phyloP scores from a whole-genome alignment of 2,888 invertebrate genomes.

The Synergus japonicus region DNA sequence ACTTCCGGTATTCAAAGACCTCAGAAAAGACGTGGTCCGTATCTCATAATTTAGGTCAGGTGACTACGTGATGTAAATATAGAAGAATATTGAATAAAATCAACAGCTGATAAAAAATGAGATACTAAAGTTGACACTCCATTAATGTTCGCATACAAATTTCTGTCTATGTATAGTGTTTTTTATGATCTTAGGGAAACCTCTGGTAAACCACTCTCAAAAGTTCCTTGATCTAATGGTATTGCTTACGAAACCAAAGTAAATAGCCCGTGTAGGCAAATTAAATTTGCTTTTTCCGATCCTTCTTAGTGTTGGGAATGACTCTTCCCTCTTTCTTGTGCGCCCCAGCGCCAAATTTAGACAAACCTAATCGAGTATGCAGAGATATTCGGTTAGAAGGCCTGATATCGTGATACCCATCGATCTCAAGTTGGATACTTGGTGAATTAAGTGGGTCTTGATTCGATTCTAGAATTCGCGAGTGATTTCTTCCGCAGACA shows the following conservation, averaged over 20 bases:
- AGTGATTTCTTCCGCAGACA: neutral
- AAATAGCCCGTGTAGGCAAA: constrained; percentile 42
- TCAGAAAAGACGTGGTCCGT: no score
- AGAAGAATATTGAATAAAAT: no score
- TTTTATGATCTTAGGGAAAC: no score
- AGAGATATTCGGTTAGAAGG: constrained; percentile 59
- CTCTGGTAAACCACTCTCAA: neutral
- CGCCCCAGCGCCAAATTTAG: constrained; percentile 39
- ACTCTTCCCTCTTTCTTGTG: constrained; percentile 39
- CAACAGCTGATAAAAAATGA: no score
- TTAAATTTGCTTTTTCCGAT: constrained; percentile 45
- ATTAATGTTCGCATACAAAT: no score
- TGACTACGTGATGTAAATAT: no score
- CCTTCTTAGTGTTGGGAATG: constrained; percentile 24
- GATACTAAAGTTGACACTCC: no score
- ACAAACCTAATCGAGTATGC: constrained; percentile 60
- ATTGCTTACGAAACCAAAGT: constrained; percentile 40
- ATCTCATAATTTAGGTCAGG: no score
- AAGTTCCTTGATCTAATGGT: neutral
- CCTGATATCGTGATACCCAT: constrained; percentile 44
- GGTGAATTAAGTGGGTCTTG: neutral
- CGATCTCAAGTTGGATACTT: constrained; percentile 27
- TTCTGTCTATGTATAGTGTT: no score
- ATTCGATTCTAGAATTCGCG: neutral
- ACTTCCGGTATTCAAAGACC: no score